Evolutionary conservation across 2,888 invertebrate species (phyloP).

Genomic region (Drosophila monieri): DNA sequence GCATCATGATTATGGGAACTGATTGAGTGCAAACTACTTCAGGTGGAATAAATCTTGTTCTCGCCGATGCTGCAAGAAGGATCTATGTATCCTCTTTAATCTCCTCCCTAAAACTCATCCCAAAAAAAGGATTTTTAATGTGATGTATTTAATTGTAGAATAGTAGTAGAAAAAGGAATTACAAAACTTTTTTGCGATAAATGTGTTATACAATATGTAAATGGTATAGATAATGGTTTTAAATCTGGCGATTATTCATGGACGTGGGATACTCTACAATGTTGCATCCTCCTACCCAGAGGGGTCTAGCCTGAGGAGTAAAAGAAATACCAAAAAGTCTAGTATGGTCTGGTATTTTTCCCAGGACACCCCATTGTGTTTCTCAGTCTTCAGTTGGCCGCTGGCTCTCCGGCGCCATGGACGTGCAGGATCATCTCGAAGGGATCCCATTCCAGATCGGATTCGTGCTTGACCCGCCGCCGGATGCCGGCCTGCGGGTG

Average conservation of each 20-base stretch:
- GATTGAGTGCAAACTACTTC: constrained; percentile 26
- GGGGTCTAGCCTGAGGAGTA: constrained; percentile 1
- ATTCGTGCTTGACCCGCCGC: constrained; percentile 78
- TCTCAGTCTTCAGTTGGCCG: constrained; percentile 76
- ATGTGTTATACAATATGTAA: constrained; percentile 10
- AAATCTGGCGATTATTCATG: constrained; percentile 59
- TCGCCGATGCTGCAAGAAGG: background rate
- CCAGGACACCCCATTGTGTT: background rate
- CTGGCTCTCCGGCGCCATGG: constrained; percentile 76
- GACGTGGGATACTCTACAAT: constrained; percentile 26
- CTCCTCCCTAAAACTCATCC: background rate
- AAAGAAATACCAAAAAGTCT: background rate
- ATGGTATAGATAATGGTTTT: constrained; percentile 54
- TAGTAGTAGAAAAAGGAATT: constrained; percentile 52
- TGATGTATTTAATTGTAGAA: constrained; percentile 55
- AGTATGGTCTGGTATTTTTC: background rate
- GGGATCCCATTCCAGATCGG: constrained; percentile 81
- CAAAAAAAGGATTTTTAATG: background rate
- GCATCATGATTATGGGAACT: constrained; percentile 27
- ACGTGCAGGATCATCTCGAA: constrained; percentile 82
- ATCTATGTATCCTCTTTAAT: too few relatives aligned
- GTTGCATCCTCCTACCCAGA: constrained; percentile 26
- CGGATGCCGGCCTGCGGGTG: constrained; percentile 37
- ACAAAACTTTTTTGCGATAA: constrained; percentile 43
- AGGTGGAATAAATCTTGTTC: constrained; percentile 11